These are phyloP conservation scores for Pimpla rufipes DNA, from an alignment of 2,888 invertebrate species.

Conservation along the genomic window DNA sequence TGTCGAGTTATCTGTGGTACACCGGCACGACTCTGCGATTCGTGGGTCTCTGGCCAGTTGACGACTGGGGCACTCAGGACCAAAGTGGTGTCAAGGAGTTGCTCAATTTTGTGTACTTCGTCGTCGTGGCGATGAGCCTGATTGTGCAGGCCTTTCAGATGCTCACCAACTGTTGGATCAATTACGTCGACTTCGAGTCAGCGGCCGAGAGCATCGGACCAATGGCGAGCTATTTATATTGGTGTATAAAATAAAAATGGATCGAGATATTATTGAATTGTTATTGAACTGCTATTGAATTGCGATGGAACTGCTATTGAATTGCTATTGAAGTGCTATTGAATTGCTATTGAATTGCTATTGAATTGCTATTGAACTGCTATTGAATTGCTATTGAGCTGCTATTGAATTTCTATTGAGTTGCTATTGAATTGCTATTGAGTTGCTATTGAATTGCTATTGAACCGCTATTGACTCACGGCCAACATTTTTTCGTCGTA, in stretches of 20 bases:
- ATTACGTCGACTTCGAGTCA: constrained; percentile 65
- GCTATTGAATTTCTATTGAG: background rate
- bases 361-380: background rate
- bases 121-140: constrained; percentile 40
- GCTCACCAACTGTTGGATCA: constrained; percentile 62
- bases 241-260: background rate
- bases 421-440: background rate
- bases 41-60: constrained; percentile 65
- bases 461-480: background rate
- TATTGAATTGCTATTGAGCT: background rate
- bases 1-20: constrained; percentile 61
- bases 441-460: background rate
- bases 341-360: background rate
- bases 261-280: background rate
- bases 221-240: constrained; percentile 58
- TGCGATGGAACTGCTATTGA: background rate
- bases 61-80: background rate
- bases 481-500: background rate
- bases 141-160: constrained; percentile 61
- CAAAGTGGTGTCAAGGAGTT: constrained; percentile 12
- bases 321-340: background rate
- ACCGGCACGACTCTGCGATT: constrained; percentile 58
- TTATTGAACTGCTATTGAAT: background rate
- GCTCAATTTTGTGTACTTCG: constrained; percentile 53
- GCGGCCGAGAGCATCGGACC: constrained; percentile 70